Base-by-base conservation (phyloP, 2,888 invertebrate species). In the Ctena decussata region DNA sequence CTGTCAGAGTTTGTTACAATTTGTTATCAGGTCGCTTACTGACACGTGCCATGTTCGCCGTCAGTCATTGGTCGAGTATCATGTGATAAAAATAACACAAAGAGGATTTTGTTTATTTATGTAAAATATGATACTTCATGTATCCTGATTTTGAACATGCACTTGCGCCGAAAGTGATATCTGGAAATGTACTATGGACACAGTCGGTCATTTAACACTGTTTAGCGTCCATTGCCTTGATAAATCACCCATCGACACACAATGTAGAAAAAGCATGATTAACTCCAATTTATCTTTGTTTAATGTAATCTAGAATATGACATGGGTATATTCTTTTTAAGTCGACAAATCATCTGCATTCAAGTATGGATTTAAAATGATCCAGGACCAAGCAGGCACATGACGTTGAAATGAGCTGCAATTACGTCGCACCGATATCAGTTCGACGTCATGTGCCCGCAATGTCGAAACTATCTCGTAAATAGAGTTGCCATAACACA, bases 11-110 rank as follows among this genome's bases (percentile, higher is more conserved):
- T 11, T 6, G 65, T 65, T 65, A 65, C 65, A 65, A 65, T 65
- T 65, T 65, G 65, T 65, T 65, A 65, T 65, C 65, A 12, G 35
- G 1, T 6, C n/a, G 32, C 37, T 46, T 41, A 18, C 46, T 72
- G 72, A 32, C 72, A 72, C 72, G 72, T 72, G 72, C 44, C 72
- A 72, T 70, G 72, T 72, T 44, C 46, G 8, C 44, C n/a, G 72
- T 72, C 72, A 41, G 72, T 46, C 72, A 72, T 72, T 46, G 46
- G 46, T 39, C 30, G 24, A 41, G 72, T 39, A 72, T 72, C 72
- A 46, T 72, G 72, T 72, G 41, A 41, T 65, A 65, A 24, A 65
- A 65, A 65, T 65, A 65, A 65, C 65, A 65, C 65, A 65, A 65
- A 65, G 65, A 21, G 65, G 65, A 65, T 35, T 65, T 65, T 35